Evolutionary conservation across 2,888 invertebrate species (phyloP).

Genomic region (Chrysolina haemoptera): DNA sequence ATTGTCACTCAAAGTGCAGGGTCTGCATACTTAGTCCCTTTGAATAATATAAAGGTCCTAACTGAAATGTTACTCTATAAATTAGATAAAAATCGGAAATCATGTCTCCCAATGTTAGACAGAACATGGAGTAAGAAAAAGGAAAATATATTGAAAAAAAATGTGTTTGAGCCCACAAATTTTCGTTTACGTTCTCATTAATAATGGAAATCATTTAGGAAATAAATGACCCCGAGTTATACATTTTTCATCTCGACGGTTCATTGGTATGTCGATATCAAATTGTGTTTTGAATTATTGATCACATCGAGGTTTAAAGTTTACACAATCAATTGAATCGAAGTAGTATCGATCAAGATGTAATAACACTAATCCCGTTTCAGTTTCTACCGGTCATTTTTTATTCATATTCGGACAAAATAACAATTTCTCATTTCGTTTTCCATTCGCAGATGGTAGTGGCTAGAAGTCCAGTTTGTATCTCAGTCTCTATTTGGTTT

Average conservation of each 20-base stretch:
- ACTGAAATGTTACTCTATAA: no score
- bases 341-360: slow-evolving; percentile 64
- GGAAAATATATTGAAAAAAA: no score
- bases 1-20: no score
- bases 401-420: slow-evolving; percentile 63
- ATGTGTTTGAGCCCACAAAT: no score
- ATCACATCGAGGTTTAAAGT: slow-evolving; percentile 65
- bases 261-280: slow-evolving; percentile 50
- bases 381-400: slow-evolving; percentile 61
- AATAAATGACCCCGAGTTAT: not conserved
- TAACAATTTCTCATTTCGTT: slow-evolving; percentile 61
- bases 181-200: not conserved
- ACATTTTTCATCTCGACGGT: not conserved
- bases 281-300: slow-evolving; percentile 62
- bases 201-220: not conserved
- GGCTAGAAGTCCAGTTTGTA: not conserved
- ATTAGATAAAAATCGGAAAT: no score
- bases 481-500: no score
- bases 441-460: slow-evolving; percentile 31
- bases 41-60: no score
- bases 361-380: slow-evolving; percentile 65
- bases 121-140: no score
- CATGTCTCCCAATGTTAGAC: no score
- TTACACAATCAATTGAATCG: slow-evolving; percentile 66
- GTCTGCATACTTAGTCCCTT: no score